Conservation (phyloP, 2,113 vertebrate species). For the cattle (Bos taurus) region DNA sequence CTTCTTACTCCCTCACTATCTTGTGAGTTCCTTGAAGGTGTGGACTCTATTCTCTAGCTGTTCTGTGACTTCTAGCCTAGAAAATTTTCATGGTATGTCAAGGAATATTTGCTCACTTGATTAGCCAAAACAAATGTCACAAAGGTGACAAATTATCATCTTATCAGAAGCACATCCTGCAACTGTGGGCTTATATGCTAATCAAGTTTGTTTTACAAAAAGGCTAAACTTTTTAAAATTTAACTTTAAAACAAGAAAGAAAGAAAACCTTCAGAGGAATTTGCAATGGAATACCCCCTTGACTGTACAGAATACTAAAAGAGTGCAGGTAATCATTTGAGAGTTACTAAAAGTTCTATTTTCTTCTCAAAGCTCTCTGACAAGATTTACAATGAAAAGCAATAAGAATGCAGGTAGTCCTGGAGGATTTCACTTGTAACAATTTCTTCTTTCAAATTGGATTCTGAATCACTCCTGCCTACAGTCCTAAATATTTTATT, state of each 20-base stretch:
- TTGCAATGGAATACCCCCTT: background rate
- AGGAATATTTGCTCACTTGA: background rate
- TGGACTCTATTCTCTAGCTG: background rate
- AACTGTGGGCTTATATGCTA: background rate
- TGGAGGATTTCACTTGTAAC: background rate
- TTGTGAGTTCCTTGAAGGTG: background rate
- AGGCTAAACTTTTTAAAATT: background rate
- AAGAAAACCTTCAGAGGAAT: background rate
- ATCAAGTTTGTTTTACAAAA: background rate
- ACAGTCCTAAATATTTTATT: background rate
- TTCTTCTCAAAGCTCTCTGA: background rate
- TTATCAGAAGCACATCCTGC: background rate
- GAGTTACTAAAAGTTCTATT: background rate
- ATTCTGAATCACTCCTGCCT: background rate
- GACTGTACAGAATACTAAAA: background rate
- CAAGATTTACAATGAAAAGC: background rate
- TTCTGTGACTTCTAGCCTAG: background rate
- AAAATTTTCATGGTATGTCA: background rate
- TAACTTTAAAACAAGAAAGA: background rate
- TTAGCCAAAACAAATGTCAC: background rate
- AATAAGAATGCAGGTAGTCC: background rate
- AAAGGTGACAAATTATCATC: background rate
- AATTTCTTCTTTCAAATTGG: background rate
- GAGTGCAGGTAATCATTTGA: background rate
- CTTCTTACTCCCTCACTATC: background rate